Evolutionary conservation across 1,140 invertebrate genomes (phyloP).

Genomic region (Chionoecetes opilio): DNA sequence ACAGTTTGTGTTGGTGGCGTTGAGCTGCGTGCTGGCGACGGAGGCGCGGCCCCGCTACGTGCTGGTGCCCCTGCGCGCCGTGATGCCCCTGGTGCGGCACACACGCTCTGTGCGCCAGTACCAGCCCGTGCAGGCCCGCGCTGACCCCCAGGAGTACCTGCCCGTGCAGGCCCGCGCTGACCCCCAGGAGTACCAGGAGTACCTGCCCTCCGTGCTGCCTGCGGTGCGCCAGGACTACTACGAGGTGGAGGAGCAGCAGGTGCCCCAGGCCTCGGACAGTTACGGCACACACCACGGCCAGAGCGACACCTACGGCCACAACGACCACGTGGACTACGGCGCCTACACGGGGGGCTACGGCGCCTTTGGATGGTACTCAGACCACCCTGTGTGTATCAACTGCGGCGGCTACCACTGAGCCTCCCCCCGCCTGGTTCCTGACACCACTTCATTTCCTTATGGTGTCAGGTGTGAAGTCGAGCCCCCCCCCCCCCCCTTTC

Average conservation of each 20-base stretch:
- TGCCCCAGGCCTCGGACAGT: conserved; percentile 48
- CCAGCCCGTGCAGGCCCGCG: background rate
- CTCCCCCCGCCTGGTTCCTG: background rate
- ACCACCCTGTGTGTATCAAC: conserved; percentile 82
- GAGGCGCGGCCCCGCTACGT: conserved; percentile 50
- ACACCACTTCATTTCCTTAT: too few species aligned
- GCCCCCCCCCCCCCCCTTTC: too few species aligned
- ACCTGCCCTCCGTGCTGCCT: background rate
- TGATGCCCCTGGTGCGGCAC: conserved; percentile 40
- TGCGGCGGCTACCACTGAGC: conserved; percentile 60
- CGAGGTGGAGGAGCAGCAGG: background rate
- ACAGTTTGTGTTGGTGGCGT: background rate
- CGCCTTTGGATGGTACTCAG: conserved; percentile 83
- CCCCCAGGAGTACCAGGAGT: background rate
- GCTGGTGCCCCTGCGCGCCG: conserved; percentile 51
- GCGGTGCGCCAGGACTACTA: background rate
- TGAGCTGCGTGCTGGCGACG: background rate
- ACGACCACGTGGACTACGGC: conserved; percentile 83
- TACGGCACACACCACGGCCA: conserved; percentile 61
- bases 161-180: background rate
- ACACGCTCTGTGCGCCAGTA: conserved; percentile 23
- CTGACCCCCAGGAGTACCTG: background rate
- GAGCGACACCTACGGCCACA: conserved; percentile 66
- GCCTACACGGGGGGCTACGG: conserved; percentile 83
- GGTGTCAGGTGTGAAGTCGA: too few species aligned